phyloP scores from a whole-genome alignment of 1,140 invertebrate genomes.

The Colletes latitarsis region DNA sequence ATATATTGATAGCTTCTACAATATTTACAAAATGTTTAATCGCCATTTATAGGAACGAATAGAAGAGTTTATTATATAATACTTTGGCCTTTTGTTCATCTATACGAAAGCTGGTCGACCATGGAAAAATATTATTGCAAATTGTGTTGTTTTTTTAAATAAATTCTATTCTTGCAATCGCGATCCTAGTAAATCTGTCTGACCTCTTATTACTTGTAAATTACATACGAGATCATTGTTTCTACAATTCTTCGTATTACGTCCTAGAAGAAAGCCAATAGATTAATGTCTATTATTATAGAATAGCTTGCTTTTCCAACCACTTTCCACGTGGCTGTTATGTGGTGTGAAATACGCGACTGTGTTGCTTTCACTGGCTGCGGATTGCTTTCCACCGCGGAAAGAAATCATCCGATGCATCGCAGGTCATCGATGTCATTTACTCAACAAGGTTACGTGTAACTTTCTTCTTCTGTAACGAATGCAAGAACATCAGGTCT shows the following conservation, averaged over 20 bases:
- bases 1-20: too few species aligned
- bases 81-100: too few species aligned
- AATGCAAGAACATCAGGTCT: background rate
- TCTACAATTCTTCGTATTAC: background rate
- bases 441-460: conserved; percentile 33
- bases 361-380: conserved; percentile 52
- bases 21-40: too few species aligned
- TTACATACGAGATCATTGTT: too few species aligned
- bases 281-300: background rate
- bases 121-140: too few species aligned
- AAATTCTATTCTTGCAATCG: too few species aligned
- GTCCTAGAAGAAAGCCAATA: background rate
- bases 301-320: conserved; percentile 20
- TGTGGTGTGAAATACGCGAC: conserved; percentile 25
- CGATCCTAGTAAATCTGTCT: too few species aligned
- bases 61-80: too few species aligned
- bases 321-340: background rate
- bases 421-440: conserved; percentile 37
- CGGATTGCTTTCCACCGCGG: conserved; percentile 38
- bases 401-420: conserved; percentile 24
- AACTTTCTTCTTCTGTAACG: conserved; percentile 50
- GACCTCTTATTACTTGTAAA: too few species aligned
- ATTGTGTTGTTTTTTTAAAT: too few species aligned
- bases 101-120: too few species aligned
- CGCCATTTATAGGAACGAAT: too few species aligned